Evolutionary conservation across 2,888 invertebrate species (phyloP), one percentile per base, ranked within the genome.

Genomic region (Odontothrips loti): DNA sequence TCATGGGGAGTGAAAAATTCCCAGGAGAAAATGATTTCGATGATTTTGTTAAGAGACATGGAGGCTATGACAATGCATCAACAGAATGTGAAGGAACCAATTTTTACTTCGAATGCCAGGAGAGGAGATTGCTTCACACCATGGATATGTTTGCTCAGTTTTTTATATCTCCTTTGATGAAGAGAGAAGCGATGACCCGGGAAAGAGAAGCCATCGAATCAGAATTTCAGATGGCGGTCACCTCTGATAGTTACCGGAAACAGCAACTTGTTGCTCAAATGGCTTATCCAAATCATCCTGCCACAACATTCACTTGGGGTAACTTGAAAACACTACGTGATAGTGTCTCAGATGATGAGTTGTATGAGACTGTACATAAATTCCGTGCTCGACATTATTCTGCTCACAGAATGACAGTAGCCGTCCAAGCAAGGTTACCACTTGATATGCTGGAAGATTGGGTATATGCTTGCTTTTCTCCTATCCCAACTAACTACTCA

Each of bases 1-100:
- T 96, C 86, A 97, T 97, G 96, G 97, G 97, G 51, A 96, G 95
- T 84, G 91, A 93, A 85, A 96, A 96, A 86, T 97, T 93, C 87
- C 95, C 94, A 12, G 90, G 91, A 86, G 96, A 97, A 88, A 96
- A 96, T 87, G 93, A 93, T 84, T 95, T 95, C 85, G 95, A 95
- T 88, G 89, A 93, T 0, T 95, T 93, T 84, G 91, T 95, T 43
- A 92, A 92, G 89, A 94, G 93, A 89, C 92, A 93, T 86, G 96
- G 96, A 4, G 97, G 97, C 8, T 92, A 92, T 12, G 93, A 93
- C 86, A 97, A 97, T 87, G 97, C 96, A 0, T 92, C 92, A 51
- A 97, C 97, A 0, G 96, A 96, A 85, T 93, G 92, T 86, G 96
- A 97, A 87, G 90, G 91, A 85, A 97, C 97, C 0, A 92, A 93